Evolutionary conservation across 2,797 vertebrate genomes (phyloP).

Genomic region (Crypturellus tataupa): DNA sequence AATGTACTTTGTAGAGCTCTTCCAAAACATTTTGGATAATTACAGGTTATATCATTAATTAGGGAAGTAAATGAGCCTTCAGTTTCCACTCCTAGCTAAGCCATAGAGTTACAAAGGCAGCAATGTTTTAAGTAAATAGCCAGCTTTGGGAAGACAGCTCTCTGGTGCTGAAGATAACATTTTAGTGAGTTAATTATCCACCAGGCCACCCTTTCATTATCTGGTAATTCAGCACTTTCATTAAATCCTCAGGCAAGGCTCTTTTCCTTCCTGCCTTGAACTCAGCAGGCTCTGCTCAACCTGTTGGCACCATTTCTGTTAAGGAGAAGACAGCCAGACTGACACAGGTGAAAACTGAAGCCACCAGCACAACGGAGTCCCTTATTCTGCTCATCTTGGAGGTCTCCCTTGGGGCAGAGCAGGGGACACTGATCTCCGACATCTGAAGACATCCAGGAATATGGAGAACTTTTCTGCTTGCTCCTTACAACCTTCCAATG

Average conservation of each 20-base stretch:
- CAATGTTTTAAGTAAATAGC: neutral
- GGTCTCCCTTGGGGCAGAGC: neutral
- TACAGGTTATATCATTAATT: neutral
- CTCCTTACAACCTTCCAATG: neutral
- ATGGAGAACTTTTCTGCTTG: too few relatives aligned
- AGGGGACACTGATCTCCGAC: fast-evolving
- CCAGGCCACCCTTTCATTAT: neutral
- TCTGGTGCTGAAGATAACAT: neutral
- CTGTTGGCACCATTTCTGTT: neutral
- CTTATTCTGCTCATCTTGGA: neutral
- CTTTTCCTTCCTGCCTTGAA: neutral
- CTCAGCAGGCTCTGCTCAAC: neutral
- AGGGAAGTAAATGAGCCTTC: neutral
- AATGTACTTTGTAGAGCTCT: neutral
- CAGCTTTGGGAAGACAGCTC: neutral
- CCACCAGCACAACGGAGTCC: neutral
- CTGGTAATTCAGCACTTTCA: neutral
- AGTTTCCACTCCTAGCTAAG: neutral
- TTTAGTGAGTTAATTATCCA: neutral
- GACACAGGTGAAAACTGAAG: neutral
- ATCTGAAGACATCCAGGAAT: neutral
- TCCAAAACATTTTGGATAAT: neutral
- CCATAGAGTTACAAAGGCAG: neutral
- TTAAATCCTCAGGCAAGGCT: neutral
- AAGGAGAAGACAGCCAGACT: fast-evolving